Conservation (phyloP, 2,888 invertebrate species). For the Tuta absoluta region DNA sequence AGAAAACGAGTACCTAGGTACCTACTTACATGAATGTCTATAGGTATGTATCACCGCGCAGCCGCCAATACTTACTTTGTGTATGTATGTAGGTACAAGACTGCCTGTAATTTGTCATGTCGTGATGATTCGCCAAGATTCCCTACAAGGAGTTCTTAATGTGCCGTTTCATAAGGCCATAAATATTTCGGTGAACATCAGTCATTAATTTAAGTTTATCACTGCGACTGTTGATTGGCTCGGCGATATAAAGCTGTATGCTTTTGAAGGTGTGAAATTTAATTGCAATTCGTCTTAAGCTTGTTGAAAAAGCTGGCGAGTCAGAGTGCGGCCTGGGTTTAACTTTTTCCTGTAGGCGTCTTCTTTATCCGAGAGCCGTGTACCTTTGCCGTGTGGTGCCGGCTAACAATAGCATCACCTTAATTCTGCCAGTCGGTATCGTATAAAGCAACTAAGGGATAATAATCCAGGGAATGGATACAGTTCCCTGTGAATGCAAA, state of each 20-base stretch:
- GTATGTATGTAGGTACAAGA: neutral
- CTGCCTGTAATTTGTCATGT: slow-evolving; percentile 43
- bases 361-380: too few relatives aligned
- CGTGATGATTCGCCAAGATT: slow-evolving; percentile 10
- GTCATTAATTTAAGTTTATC: slow-evolving; percentile 23
- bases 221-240: slow-evolving; percentile 13
- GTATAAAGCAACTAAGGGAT: too few relatives aligned
- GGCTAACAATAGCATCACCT: too few relatives aligned
- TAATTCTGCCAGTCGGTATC: too few relatives aligned
- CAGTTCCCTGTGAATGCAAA: too few relatives aligned
- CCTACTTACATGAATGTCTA: neutral
- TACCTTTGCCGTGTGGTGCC: too few relatives aligned
- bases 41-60: too few relatives aligned
- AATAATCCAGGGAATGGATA: too few relatives aligned
- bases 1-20: slow-evolving; percentile 16
- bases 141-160: slow-evolving; percentile 16
- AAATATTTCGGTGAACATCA: slow-evolving; percentile 25
- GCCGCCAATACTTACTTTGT: too few relatives aligned
- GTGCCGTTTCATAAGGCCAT: slow-evolving; percentile 21
- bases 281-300: neutral
- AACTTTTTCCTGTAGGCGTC: too few relatives aligned
- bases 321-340: neutral
- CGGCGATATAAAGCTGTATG: neutral
- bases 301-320: neutral
- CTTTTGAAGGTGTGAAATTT: neutral